phyloP scores from a whole-genome alignment of 2,113 vertebrate genomes.

The Syngnathus typhle region DNA sequence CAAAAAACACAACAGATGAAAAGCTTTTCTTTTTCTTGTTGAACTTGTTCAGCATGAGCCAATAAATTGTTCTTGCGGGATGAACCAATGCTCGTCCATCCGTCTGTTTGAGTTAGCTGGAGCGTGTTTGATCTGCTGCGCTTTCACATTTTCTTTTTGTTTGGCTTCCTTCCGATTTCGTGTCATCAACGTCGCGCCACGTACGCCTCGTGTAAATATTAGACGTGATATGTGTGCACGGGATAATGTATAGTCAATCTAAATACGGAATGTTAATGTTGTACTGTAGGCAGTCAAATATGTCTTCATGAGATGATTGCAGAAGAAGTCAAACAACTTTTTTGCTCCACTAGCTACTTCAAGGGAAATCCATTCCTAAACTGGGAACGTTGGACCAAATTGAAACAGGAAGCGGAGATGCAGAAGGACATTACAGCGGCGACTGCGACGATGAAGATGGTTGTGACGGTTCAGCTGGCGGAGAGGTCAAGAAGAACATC shows the following conservation, averaged over 20 bases:
- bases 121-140: constrained; percentile 1
- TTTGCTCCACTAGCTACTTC: constrained; percentile 67
- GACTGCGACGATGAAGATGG: constrained; percentile 87
- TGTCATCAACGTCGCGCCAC: constrained; percentile 5
- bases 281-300: not conserved
- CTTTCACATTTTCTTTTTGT: constrained; percentile 2
- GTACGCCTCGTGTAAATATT: constrained; percentile 16
- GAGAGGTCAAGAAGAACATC: constrained; percentile 61
- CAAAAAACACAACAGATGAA: not conserved
- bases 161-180: constrained; percentile 9
- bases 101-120: too few relatives aligned
- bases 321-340: not conserved
- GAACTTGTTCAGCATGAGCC: not conserved
- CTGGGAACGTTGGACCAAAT: constrained; percentile 71
- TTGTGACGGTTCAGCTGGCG: constrained; percentile 76
- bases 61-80: not conserved
- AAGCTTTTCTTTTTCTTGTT: not conserved
- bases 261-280: not conserved
- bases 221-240: not conserved
- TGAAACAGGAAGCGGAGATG: constrained; percentile 74
- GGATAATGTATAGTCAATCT: not conserved
- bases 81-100: not conserved
- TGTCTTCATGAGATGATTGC: not conserved
- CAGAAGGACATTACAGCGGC: constrained; percentile 72
- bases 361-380: constrained; percentile 75